Base-by-base conservation (phyloP, 2,797 vertebrate species). In the Erpetoichthys calabaricus region DNA sequence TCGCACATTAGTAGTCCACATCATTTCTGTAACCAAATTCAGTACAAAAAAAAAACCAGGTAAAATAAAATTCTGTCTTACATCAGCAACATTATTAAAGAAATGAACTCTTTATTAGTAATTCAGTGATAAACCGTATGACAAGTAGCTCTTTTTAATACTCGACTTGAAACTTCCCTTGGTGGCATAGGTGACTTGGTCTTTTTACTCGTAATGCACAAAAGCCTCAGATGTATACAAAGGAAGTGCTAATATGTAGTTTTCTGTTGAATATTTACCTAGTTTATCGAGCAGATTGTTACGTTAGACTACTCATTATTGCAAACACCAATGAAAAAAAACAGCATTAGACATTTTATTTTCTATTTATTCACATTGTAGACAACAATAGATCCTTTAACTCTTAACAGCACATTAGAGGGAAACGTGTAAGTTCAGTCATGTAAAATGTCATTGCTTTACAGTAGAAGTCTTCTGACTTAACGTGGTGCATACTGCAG, bases 401-500 rank as follows among this genome's bases (percentile, higher is more conserved):
- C 76, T 75, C 65, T 76, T 71, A 77, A 76, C 76, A 75, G 72
- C 78, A 73, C 74, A 45, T 81, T 82, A 82, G 74, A 78, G 75
- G 66, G 72, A 70, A 74, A 73, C 67, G 70, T 77, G 68, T 80
- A 74, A 78, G 68, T 79, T 73, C 65, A 67, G 69, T 82, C 73
- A 73, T 68, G 71, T 70, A 74, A 70, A 70, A 78, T 78, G 73
- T 77, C 74, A 77, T 71, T 74, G 72, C 71, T 75, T 76, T 75
- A 75, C 74, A 75, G 70, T 80, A 82, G 71, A 69, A 79, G 75
- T 85, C 69, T 74, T 86, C 68, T 72, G 74, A 79, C 71, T 77
- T 71, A 68, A 80, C 75, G 67, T 84, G 77, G 83, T 87, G 76
- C 81, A 80, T 76, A 84, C 80, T 82, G 77, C 72, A 84, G 72